Evolutionary conservation across 2,797 vertebrate species (phyloP).

Genomic region (Prionace glauca): DNA sequence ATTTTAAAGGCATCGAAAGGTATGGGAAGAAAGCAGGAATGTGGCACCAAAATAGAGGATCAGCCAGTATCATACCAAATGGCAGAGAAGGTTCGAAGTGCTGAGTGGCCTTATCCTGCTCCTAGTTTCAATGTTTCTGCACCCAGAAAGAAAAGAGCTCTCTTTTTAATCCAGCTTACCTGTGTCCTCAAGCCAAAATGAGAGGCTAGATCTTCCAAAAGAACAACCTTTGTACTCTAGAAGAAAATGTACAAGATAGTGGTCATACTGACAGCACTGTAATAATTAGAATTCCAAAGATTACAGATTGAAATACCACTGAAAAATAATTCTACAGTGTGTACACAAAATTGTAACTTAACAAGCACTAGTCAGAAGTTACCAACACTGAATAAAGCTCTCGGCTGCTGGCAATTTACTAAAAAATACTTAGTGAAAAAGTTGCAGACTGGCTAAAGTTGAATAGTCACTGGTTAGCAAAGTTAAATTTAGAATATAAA

Average conservation of each 20-base stretch:
- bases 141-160: not conserved
- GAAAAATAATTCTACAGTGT: not conserved
- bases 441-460: not conserved
- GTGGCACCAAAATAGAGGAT: too few relatives aligned
- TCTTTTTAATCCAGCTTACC: slow-evolving; percentile 51
- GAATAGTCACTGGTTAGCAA: not conserved
- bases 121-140: not conserved
- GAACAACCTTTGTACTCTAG: slow-evolving; percentile 83
- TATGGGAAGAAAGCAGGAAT: too few relatives aligned
- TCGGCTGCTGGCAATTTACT: not conserved
- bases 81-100: too few relatives aligned
- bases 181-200: slow-evolving; percentile 87
- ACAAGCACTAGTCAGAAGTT: not conserved
- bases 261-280: not conserved
- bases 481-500: not conserved
- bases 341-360: not conserved
- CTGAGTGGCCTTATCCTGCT: too few relatives aligned
- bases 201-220: slow-evolving; percentile 88
- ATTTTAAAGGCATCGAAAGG: too few relatives aligned
- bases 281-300: not conserved
- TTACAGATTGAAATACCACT: not conserved
- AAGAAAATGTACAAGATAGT: slow-evolving; percentile 18
- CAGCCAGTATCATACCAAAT: too few relatives aligned
- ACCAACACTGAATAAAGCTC: not conserved
- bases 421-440: not conserved